Evolutionary conservation across 2,888 invertebrate genomes (phyloP).

Genomic region (Pseudanteris insignis): DNA sequence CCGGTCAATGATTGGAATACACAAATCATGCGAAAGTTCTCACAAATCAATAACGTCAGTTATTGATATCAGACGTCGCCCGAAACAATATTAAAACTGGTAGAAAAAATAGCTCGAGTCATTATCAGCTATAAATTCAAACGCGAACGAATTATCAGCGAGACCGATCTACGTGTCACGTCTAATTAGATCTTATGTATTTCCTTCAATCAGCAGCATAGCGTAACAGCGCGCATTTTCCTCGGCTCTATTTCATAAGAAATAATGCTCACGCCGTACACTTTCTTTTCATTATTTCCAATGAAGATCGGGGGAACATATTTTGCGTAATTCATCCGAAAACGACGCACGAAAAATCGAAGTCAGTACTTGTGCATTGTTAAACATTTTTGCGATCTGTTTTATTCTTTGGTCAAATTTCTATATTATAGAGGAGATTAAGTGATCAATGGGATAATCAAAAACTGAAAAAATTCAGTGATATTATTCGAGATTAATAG

Average conservation of each 20-base stretch:
- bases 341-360: too few relatives aligned
- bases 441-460: too few relatives aligned
- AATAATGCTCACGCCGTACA: constrained; percentile 19
- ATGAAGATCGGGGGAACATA: neutral
- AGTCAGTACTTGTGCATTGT: too few relatives aligned
- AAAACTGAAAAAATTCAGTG: too few relatives aligned
- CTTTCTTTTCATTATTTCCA: constrained; percentile 9
- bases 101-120: constrained; percentile 22
- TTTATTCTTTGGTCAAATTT: too few relatives aligned
- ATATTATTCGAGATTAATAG: too few relatives aligned
- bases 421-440: too few relatives aligned
- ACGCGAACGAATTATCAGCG: constrained; percentile 31
- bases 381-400: too few relatives aligned
- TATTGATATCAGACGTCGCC: constrained; percentile 16
- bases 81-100: too few relatives aligned
- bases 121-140: constrained; percentile 32
- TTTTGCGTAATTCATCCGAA: too few relatives aligned
- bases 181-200: constrained; percentile 33
- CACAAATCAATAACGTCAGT: constrained; percentile 31
- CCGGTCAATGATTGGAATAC: constrained; percentile 11
- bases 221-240: constrained; percentile 13
- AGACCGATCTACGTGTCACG: constrained; percentile 36
- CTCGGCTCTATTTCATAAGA: constrained; percentile 18
- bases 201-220: constrained; percentile 17
- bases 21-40: constrained; percentile 32